Evolutionary conservation across 2,888 invertebrate species (phyloP), one percentile per base, ranked within the genome.

Genomic region (Drosophila quasianomalipes): DNA sequence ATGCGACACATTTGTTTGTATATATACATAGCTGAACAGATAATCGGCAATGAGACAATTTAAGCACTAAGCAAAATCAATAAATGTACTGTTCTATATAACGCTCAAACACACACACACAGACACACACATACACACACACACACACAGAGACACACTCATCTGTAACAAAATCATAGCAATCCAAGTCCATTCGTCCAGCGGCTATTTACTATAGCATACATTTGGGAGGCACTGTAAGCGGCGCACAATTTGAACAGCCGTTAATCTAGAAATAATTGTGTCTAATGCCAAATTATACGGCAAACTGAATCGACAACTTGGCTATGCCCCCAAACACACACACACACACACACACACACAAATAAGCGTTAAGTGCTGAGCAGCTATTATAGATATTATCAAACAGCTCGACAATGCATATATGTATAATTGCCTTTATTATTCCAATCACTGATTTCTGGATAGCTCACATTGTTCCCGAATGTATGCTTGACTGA

Each of bases 41-140:
- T 85, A 88, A 81, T 81, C 83, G 81, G 67, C 79, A 85, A 75
- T 85, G 83, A 85, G 75, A 70, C 85, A 76, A 65, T 88, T 84
- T 82, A 72, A 72, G 64, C 70, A 66, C 64, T 73, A 65, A 75
- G n/a, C 47, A 70, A 80, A 79, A 79, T 79, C 81, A 76, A 79
- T 79, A 79, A 63, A 52, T 60, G 60, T 26, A 67, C 54, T 74
- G 54, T 53, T 52, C 52, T 37, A 51, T 60, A 60, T 30, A 63
- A 22, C n/a, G 41, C 55, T 57, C 4, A 28, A 35, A 73, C n/a
- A 57, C 31, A 39, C 41, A 49, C 9, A 53, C 54, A 49, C 49
- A 51, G 28, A 39, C 41, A 49, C 9, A 53, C 54, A 49, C 49
- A 51, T 55, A 55, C 61, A 26, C 57, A 33, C 28, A 12, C n/a